Percentiles rank a stretch among this genome's conserved stretches.
These are phyloP conservation scores for Arnoldichthys spilopterus DNA, from an alignment of 2,797 vertebrate genomes.

Conservation along the genomic window DNA sequence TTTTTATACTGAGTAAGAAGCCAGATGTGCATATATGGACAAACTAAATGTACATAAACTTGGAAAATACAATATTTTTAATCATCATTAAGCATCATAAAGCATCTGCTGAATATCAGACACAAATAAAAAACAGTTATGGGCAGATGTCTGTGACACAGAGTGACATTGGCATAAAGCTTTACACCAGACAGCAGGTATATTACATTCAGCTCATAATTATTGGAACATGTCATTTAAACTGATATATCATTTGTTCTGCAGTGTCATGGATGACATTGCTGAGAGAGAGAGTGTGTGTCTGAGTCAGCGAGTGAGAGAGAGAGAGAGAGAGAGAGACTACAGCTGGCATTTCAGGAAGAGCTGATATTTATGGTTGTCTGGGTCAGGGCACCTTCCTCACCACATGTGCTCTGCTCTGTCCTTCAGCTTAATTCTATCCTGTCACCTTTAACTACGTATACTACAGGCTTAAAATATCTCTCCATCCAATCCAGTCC, in stretches of 20 bases:
- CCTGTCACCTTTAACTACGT: conserved; percentile 24
- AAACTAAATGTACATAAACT: neutral
- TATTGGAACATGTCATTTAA: neutral
- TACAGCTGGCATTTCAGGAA: conserved; percentile 45
- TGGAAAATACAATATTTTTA: neutral
- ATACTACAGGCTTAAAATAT: conserved; percentile 25
- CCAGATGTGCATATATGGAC: neutral
- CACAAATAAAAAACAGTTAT: neutral
- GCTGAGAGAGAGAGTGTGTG: neutral
- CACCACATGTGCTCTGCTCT: conserved; percentile 35
- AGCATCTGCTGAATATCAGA: neutral
- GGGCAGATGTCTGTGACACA: neutral
- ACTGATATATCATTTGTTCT: neutral
- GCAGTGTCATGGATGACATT: neutral
- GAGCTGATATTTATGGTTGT: conserved; percentile 56
- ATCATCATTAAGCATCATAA: neutral
- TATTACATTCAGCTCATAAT: neutral
- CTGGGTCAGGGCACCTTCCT: conserved; percentile 43
- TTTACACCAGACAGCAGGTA: neutral
- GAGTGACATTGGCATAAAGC: neutral
- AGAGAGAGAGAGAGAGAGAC: conserved; percentile 16
- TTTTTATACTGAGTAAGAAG: too few relatives aligned
- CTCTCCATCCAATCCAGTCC: neutral
- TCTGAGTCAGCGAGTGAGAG: neutral
- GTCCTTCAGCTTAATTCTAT: conserved; percentile 42